Evolutionary conservation across 2,888 invertebrate species (phyloP).

Genomic region (Zaprionus obscuricornis): DNA sequence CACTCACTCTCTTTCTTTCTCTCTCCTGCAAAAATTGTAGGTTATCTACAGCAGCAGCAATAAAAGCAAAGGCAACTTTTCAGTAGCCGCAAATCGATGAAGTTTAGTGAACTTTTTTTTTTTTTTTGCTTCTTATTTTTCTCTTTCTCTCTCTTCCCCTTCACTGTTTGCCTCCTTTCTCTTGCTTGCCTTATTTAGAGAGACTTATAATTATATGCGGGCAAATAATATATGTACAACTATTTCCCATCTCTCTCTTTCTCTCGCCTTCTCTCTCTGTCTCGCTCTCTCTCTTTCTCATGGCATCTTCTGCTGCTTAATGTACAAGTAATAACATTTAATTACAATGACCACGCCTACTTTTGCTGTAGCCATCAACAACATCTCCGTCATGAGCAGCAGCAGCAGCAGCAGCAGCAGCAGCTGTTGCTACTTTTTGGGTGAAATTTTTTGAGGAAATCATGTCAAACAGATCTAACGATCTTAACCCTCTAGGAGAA

Average conservation of each 20-base stretch:
- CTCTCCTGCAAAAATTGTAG: no score
- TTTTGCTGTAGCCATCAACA: constrained; percentile 25
- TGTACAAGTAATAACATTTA: constrained; percentile 67
- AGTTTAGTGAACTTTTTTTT: constrained; percentile 62
- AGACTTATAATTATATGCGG: constrained; percentile 37
- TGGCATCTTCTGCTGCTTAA: constrained; percentile 48
- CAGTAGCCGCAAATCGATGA: constrained; percentile 17
- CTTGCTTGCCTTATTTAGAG: constrained; percentile 44
- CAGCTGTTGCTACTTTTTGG: constrained; percentile 28
- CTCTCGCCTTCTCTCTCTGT: neutral
- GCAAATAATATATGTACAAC: constrained; percentile 19
- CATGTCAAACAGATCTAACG: constrained; percentile 56
- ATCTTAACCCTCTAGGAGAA: constrained; percentile 38
- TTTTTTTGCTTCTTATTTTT: neutral
- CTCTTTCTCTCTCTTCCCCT: neutral
- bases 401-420: constrained; percentile 13
- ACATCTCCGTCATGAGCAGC: constrained; percentile 9
- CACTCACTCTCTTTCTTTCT: no score
- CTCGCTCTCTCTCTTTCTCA: constrained; percentile 13
- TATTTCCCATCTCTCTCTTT: neutral
- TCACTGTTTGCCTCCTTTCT: constrained; percentile 40
- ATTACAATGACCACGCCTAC: constrained; percentile 57
- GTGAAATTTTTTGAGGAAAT: constrained; percentile 57
- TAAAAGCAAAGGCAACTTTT: constrained; percentile 8
- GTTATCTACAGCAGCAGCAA: neutral